These are phyloP conservation scores for Xerus rutilus DNA, from an alignment of 2,797 vertebrate genomes.

Conservation along the genomic window DNA sequence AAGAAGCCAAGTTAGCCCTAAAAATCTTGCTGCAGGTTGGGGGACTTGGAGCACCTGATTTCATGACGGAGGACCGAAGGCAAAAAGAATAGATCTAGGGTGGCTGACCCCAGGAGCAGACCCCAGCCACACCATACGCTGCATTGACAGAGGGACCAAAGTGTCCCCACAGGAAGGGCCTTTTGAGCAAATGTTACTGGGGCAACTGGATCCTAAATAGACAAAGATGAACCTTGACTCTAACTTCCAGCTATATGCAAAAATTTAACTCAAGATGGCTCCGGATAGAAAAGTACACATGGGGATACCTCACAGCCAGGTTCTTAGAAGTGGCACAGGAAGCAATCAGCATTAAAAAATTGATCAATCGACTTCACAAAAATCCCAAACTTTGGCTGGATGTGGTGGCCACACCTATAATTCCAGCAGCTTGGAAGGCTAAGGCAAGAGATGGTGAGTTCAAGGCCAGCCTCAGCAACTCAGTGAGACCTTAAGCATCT, in stretches of 20 bases:
- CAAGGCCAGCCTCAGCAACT: no score
- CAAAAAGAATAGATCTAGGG: neutral
- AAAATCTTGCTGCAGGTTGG: neutral
- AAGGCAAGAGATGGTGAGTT: no score
- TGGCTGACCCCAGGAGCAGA: neutral
- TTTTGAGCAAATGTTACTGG: neutral
- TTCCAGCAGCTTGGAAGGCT: no score
- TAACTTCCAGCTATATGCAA: neutral
- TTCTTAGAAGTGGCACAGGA: neutral
- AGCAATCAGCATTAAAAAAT: neutral
- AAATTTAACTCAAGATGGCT: neutral
- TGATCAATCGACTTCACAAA: neutral
- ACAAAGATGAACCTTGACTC: neutral
- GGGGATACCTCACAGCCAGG: neutral
- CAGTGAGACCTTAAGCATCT: no score
- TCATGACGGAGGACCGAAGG: neutral
- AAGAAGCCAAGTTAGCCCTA: neutral
- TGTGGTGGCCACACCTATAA: no score
- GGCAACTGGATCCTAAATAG: neutral
- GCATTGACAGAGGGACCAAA: neutral
- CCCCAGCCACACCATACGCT: fast-evolving
- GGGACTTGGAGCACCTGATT: no score
- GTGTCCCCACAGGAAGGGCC: neutral
- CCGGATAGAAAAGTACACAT: neutral
- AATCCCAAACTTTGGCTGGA: neutral